These are phyloP conservation scores for Pachyrhynchus sulphureomaculatus DNA, from an alignment of 1,140 invertebrate species.

Conservation along the genomic window DNA sequence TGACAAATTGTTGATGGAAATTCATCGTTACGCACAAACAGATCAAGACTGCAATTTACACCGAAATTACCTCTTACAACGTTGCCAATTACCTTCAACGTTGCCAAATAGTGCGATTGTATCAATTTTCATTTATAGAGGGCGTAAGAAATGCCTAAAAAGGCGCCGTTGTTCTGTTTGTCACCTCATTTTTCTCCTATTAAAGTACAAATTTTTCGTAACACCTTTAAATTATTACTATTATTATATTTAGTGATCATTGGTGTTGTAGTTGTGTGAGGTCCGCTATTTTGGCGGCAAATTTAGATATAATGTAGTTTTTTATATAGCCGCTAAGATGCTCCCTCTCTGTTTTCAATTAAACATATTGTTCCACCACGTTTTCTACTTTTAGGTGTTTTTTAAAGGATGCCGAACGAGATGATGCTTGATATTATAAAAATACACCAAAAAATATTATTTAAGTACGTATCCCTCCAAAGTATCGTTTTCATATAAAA, in stretches of 20 bases:
- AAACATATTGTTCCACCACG: conserved; percentile 33
- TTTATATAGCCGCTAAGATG: conserved; percentile 39
- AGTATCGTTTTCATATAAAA: not conserved
- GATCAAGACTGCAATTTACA: conserved; percentile 22
- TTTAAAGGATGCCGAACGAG: conserved; percentile 9
- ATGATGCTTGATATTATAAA: conserved; percentile 17
- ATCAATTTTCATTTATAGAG: not conserved
- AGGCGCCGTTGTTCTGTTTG: conserved; percentile 30
- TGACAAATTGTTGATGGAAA: conserved; percentile 6
- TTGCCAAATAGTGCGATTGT: conserved; percentile 11
- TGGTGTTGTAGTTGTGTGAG: conserved; percentile 47
- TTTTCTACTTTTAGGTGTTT: conserved; percentile 6
- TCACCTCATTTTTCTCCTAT: conserved; percentile 41
- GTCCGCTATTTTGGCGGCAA: conserved; percentile 31
- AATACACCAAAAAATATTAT: not conserved
- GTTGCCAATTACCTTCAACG: conserved; percentile 20
- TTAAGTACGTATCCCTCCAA: not conserved
- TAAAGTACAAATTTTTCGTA: conserved; percentile 48
- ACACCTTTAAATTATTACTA: conserved; percentile 27
- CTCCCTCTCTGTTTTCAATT: conserved; percentile 51
- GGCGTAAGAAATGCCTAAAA: not conserved
- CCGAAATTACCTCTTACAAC: conserved; percentile 26
- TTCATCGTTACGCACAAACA: conserved; percentile 23
- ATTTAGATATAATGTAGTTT: conserved; percentile 33
- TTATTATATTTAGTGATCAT: conserved; percentile 26